These are phyloP conservation scores for Nycteola revayana DNA, from an alignment of 2,888 invertebrate genomes.

Conservation along the genomic window DNA sequence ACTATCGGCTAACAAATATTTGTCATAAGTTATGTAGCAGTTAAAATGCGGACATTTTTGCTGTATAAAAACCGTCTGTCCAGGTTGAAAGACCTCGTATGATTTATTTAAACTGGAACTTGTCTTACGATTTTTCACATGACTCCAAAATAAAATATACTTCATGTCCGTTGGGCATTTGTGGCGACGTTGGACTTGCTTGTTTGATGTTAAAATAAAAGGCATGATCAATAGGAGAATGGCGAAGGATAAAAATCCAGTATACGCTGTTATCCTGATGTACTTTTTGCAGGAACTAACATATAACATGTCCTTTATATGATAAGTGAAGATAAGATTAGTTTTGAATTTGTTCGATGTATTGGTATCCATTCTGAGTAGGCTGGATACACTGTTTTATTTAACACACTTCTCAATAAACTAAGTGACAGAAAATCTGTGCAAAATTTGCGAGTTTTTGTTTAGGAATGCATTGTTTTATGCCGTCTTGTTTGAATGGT, in stretches of 20 bases:
- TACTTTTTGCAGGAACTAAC: constrained; percentile 37
- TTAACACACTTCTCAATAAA: no score
- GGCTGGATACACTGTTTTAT: no score
- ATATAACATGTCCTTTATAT: constrained; percentile 51
- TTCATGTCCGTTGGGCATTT: constrained; percentile 61
- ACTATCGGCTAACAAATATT: constrained; percentile 38
- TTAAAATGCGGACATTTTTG: constrained; percentile 61
- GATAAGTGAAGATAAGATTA: constrained; percentile 28
- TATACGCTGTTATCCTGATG: not conserved
- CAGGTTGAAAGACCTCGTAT: constrained; percentile 34
- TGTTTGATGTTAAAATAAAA: constrained; percentile 31
- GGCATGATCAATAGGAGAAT: constrained; percentile 44
- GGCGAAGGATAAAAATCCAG: constrained; percentile 26
- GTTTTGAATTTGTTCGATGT: not conserved
- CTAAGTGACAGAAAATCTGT: no score
- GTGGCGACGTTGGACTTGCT: constrained; percentile 7
- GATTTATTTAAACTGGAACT: constrained; percentile 22
- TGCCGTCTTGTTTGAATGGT: no score
- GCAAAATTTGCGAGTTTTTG: no score
- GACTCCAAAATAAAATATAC: constrained; percentile 64
- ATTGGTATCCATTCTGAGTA: not conserved
- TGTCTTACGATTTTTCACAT: constrained; percentile 23
- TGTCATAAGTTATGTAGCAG: constrained; percentile 63
- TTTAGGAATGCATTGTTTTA: no score
- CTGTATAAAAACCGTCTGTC: constrained; percentile 55